These are phyloP conservation scores for Tetragnatha montana DNA, from an alignment of 2,888 invertebrate genomes.

Conservation along the genomic window DNA sequence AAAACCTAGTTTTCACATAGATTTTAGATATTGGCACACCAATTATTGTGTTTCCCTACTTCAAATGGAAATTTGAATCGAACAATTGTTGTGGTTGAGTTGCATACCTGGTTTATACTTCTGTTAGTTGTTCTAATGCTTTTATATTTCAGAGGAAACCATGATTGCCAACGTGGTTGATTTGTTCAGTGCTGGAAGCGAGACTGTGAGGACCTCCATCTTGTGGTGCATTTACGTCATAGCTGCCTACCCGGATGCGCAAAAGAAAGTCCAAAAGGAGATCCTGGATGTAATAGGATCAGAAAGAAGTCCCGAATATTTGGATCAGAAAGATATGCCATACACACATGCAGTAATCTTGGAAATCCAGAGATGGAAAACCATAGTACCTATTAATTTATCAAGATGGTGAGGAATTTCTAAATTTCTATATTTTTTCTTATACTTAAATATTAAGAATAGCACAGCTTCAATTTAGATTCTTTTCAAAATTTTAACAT, in stretches of 20 bases:
- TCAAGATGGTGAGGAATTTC: conserved; percentile 53
- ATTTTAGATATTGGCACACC: no score
- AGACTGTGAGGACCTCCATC: conserved; percentile 67
- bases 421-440: background rate
- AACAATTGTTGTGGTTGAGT: no score
- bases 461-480: background rate
- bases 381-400: conserved; percentile 68
- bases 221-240: conserved; percentile 79
- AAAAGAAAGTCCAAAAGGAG: conserved; percentile 80
- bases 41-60: no score
- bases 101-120: no score
- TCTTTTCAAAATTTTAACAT: background rate
- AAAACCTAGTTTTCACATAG: no score
- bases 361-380: conserved; percentile 86
- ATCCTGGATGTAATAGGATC: conserved; percentile 80
- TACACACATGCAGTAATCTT: conserved; percentile 86
- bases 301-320: conserved; percentile 78
- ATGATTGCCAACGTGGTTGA: conserved; percentile 56
- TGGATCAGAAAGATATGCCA: conserved; percentile 83
- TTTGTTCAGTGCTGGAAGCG: conserved; percentile 70
- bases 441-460: no score
- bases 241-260: conserved; percentile 80
- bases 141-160: conserved; percentile 44
- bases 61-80: no score
- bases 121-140: no score